phyloP scores from a whole-genome alignment of 2,888 invertebrate genomes.

The Agonum fuliginosum region DNA sequence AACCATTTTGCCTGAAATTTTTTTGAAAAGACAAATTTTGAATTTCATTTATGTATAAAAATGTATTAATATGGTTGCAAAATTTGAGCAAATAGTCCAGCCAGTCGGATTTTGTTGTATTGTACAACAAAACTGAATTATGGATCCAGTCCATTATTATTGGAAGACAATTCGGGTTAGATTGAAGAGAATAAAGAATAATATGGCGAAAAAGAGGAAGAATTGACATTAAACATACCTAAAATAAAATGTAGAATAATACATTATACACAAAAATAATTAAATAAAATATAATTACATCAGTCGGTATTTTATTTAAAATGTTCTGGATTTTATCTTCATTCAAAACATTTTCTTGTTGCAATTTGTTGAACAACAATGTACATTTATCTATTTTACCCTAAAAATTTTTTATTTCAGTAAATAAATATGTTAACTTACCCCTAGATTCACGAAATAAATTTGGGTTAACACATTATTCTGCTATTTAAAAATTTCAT shows the following conservation, averaged over 20 bases:
- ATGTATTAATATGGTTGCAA: conserved; percentile 25
- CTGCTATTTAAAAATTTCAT: no score
- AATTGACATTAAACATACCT: conserved; percentile 62
- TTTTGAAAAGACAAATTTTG: conserved; percentile 30
- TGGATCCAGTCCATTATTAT: conserved; percentile 67
- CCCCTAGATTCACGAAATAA: conserved; percentile 67
- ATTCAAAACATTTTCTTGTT: conserved; percentile 42
- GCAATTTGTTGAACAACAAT: conserved; percentile 67
- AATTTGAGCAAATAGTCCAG: conserved; percentile 24
- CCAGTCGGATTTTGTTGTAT: conserved; percentile 63
- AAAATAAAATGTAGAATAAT: conserved; percentile 60
- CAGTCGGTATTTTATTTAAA: conserved; percentile 54
- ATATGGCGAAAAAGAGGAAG: conserved; percentile 69
- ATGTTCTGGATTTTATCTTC: conserved; percentile 63
- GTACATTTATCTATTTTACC: conserved; percentile 67
- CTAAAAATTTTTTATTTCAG: conserved; percentile 67
- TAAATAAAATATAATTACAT: not conserved
- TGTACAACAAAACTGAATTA: conserved; percentile 41
- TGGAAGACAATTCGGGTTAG: conserved; percentile 66
- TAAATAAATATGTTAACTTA: conserved; percentile 68
- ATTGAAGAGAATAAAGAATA: conserved; percentile 67
- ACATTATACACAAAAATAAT: not conserved
- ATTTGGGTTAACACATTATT: conserved; percentile 11
- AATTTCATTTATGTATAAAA: not conserved
- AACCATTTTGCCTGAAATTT: conserved; percentile 64